Percentiles rank a stretch among this genome's conserved stretches.
Conservation (phyloP, 1,140 invertebrate species). For the Drosophila truncata region DNA sequence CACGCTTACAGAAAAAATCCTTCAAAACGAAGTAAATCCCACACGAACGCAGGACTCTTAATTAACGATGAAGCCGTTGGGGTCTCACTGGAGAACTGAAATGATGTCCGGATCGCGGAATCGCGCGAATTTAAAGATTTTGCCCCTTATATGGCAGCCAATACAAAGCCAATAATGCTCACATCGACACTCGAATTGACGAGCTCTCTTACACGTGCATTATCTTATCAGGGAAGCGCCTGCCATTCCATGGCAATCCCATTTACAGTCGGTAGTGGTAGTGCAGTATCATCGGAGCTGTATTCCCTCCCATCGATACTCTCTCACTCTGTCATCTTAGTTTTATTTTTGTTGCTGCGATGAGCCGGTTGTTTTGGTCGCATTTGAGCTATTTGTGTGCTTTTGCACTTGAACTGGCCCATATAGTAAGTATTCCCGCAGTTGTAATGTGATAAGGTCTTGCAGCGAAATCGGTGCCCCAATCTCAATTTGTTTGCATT, state of each 20-base stretch:
- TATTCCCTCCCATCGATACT: constrained; percentile 27
- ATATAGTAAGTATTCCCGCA: constrained; percentile 23
- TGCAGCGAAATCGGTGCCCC: constrained; percentile 38
- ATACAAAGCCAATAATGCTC: constrained; percentile 59
- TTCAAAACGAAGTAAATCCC: constrained; percentile 22
- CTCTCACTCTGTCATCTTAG: constrained; percentile 14
- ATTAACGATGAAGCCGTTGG: constrained; percentile 15
- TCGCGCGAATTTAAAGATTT: constrained; percentile 73
- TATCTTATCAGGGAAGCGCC: constrained; percentile 71
- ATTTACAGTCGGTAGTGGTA: constrained; percentile 31
- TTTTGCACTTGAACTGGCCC: constrained; percentile 76
- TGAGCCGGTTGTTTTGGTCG: constrained; percentile 33
- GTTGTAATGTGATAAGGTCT: constrained; percentile 54
- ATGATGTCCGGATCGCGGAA: constrained; percentile 38
- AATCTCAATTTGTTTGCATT: constrained; percentile 68
- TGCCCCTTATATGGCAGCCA: constrained; percentile 31
- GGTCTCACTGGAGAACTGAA: constrained; percentile 41
- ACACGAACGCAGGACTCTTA: constrained; percentile 3
- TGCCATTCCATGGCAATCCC: constrained; percentile 40
- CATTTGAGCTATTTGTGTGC: constrained; percentile 59
- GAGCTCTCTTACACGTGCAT: constrained; percentile 49
- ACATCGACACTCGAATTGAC: constrained; percentile 32
- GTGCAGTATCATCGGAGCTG: constrained; percentile 24
- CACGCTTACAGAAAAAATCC: constrained; percentile 44
- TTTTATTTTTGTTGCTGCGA: constrained; percentile 15